phyloP scores from a whole-genome alignment of 1,140 invertebrate genomes.

The Drosophila cardini region DNA sequence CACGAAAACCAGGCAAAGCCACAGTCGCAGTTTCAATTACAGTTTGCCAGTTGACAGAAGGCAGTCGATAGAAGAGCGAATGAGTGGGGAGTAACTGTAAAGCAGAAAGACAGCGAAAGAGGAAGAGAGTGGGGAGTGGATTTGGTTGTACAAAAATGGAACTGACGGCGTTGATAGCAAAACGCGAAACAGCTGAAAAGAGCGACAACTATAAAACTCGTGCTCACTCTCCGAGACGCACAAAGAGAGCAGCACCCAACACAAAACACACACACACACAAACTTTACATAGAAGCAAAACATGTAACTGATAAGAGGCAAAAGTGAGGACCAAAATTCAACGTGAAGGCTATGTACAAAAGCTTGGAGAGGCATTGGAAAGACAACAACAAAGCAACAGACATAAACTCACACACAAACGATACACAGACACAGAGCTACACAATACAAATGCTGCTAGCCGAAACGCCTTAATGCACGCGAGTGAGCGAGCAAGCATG shows the following conservation, averaged over 20 bases:
- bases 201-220: constrained; percentile 59
- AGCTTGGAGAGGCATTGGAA: constrained; percentile 61
- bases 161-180: constrained; percentile 53
- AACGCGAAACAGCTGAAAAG: constrained; percentile 56
- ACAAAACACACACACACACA: constrained; percentile 21
- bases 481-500: constrained; percentile 13
- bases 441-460: constrained; percentile 2
- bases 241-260: constrained; percentile 39
- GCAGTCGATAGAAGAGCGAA: neutral
- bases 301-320: constrained; percentile 67
- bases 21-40: constrained; percentile 76
- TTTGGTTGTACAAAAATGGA: constrained; percentile 54
- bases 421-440: constrained; percentile 13
- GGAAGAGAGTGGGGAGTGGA: neutral
- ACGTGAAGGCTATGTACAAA: constrained; percentile 58
- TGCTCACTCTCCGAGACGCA: constrained; percentile 27
- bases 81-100: neutral
- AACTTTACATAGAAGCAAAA: constrained; percentile 38
- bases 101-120: neutral
- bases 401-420: constrained; percentile 41
- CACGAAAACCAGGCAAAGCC: constrained; percentile 58
- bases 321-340: constrained; percentile 27
- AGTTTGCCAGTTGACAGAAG: constrained; percentile 57
- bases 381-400: constrained; percentile 48
- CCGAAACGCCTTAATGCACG: constrained; percentile 26